Evolutionary conservation across 1,140 invertebrate genomes (phyloP).

Genomic region (Eulimnadia texana): DNA sequence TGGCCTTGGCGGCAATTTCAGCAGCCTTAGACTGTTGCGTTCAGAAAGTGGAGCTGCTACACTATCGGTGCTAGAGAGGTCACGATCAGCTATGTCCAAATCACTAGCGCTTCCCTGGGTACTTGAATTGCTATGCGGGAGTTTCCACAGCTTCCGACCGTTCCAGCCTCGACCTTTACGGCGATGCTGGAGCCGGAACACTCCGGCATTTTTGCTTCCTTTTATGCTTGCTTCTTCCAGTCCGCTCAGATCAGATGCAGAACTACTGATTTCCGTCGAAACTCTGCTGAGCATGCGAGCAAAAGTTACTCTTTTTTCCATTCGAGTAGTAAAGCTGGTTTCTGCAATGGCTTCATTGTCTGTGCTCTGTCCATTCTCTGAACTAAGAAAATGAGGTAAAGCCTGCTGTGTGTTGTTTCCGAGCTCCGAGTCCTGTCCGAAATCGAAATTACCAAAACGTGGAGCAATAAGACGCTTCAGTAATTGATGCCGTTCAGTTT

Average conservation of each 20-base stretch:
- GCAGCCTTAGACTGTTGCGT: conserved; percentile 16
- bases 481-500: conserved; percentile 9
- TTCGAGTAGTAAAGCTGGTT: conserved; percentile 34
- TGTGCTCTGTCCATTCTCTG: not conserved
- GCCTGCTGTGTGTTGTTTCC: not conserved
- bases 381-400: not conserved
- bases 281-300: conserved; percentile 53
- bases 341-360: conserved; percentile 13
- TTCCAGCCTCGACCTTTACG: conserved; percentile 21
- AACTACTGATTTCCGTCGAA: conserved; percentile 39
- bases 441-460: not conserved
- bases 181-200: conserved; percentile 10
- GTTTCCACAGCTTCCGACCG: conserved; percentile 7
- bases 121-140: conserved; percentile 30
- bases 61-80: conserved; percentile 29
- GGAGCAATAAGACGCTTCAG: conserved; percentile 10
- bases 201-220: conserved; percentile 27
- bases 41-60: conserved; percentile 37
- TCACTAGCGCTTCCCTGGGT: conserved; percentile 42
- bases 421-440: not conserved
- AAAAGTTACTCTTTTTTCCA: conserved; percentile 60
- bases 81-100: conserved; percentile 21
- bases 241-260: conserved; percentile 39
- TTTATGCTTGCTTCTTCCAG: conserved; percentile 25
- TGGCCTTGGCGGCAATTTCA: conserved; percentile 17